These are phyloP conservation scores for Caenorhabditis auriculariae DNA, from an alignment of 2,888 invertebrate genomes.

Conservation along the genomic window DNA sequence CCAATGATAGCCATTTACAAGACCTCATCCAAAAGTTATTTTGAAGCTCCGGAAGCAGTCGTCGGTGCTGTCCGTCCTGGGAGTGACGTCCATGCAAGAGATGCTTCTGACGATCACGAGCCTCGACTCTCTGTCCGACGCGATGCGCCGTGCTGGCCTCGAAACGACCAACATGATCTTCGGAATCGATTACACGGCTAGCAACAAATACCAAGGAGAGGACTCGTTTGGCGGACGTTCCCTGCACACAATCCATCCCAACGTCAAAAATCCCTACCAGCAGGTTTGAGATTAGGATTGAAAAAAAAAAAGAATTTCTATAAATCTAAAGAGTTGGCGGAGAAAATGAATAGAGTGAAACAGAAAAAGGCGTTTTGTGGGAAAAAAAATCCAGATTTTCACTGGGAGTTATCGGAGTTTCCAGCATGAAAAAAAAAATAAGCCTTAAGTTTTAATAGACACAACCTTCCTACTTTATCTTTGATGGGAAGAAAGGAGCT, in stretches of 20 bases:
- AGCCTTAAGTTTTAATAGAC: background rate
- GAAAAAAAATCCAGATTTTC: background rate
- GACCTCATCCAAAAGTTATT: background rate
- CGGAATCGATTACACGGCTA: conserved; percentile 69
- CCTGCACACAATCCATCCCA: conserved; percentile 62
- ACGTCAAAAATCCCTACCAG: conserved; percentile 66
- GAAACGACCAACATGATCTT: conserved; percentile 67
- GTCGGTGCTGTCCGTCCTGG: conserved; percentile 46
- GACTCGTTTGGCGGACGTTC: conserved; percentile 66
- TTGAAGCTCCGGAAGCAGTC: conserved; percentile 48
- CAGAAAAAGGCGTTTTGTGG: background rate
- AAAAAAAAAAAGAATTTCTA: background rate
- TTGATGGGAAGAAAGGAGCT: background rate
- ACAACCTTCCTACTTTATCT: background rate
- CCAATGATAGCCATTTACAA: background rate
- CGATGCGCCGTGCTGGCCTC: conserved; percentile 66
- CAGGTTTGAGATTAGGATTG: conserved; percentile 60
- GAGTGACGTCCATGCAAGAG: conserved; percentile 61
- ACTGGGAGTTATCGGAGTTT: background rate
- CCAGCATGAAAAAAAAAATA: background rate
- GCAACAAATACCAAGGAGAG: conserved; percentile 69
- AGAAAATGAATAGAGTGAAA: too few relatives aligned
- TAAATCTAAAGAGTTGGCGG: background rate
- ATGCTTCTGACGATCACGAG: conserved; percentile 58
- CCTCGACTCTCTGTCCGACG: conserved; percentile 62